Conservation (phyloP, 2,888 invertebrate species). For the Phyllotreta cruciferae region DNA sequence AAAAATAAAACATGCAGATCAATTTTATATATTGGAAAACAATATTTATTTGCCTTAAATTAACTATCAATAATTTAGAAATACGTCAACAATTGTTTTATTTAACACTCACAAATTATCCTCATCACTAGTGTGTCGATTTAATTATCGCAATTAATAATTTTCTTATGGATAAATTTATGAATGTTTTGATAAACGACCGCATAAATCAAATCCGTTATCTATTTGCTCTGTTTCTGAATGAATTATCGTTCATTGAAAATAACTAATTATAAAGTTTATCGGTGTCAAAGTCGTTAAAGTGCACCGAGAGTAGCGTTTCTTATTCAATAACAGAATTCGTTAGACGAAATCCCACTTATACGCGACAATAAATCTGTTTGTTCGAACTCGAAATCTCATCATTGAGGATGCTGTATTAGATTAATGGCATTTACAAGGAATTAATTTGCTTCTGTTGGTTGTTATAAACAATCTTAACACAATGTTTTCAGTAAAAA, state of each 20-base stretch:
- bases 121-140: background rate
- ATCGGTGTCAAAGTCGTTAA: slow-evolving; percentile 15
- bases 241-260: slow-evolving; percentile 22
- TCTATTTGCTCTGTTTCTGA: slow-evolving; percentile 13
- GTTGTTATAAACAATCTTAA: too few species aligned
- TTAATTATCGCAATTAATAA: slow-evolving; percentile 9
- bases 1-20: background rate
- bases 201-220: slow-evolving; percentile 17
- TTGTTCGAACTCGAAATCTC: too few species aligned
- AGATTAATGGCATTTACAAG: too few species aligned
- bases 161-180: slow-evolving; percentile 18
- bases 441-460: too few species aligned
- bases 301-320: slow-evolving; percentile 1
- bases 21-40: background rate
- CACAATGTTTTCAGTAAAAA: too few species aligned
- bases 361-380: too few species aligned
- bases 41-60: background rate
- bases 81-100: background rate
- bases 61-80: background rate
- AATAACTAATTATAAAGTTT: slow-evolving; percentile 19
- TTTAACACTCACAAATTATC: slow-evolving; percentile 3
- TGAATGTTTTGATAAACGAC: slow-evolving; percentile 14
- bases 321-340: background rate
- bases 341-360: too few species aligned
- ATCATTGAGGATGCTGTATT: too few species aligned